Evolutionary conservation across 2,888 invertebrate genomes (phyloP).

Genomic region (Metellina segmentata): DNA sequence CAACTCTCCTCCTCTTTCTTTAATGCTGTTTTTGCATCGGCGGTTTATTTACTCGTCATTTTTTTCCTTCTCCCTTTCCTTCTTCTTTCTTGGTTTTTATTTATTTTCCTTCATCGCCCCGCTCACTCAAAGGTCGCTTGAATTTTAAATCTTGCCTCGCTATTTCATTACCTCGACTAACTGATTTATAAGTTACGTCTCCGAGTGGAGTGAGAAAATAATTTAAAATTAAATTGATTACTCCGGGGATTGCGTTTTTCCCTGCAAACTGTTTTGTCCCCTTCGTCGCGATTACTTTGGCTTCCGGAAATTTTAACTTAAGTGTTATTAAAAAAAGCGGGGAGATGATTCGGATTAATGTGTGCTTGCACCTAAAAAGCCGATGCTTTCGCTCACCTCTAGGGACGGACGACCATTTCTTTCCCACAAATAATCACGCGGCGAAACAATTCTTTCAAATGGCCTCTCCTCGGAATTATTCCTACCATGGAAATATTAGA

Average conservation of each 20-base stretch:
- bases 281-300: constrained; percentile 36
- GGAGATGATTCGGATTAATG: constrained; percentile 62
- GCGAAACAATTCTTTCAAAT: constrained; percentile 20
- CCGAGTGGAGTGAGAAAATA: constrained; percentile 71
- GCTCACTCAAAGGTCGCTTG: constrained; percentile 54
- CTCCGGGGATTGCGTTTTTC: constrained; percentile 55
- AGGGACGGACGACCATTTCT: background rate
- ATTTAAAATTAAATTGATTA: constrained; percentile 76
- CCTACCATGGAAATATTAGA: too few species aligned
- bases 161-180: constrained; percentile 76
- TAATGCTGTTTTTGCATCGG: constrained; percentile 71
- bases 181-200: constrained; percentile 76
- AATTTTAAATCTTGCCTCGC: constrained; percentile 72
- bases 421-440: constrained; percentile 8
- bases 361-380: constrained; percentile 47
- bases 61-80: constrained; percentile 24
- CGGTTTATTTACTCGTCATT: constrained; percentile 63
- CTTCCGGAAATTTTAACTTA: constrained; percentile 50
- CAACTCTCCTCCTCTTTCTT: constrained; percentile 55
- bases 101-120: constrained; percentile 22
- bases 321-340: constrained; percentile 63
- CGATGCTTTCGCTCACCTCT: background rate
- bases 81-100: background rate
- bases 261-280: constrained; percentile 20
- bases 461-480: background rate